phyloP scores from a whole-genome alignment of 2,888 invertebrate species.

The Merodon equestris region DNA sequence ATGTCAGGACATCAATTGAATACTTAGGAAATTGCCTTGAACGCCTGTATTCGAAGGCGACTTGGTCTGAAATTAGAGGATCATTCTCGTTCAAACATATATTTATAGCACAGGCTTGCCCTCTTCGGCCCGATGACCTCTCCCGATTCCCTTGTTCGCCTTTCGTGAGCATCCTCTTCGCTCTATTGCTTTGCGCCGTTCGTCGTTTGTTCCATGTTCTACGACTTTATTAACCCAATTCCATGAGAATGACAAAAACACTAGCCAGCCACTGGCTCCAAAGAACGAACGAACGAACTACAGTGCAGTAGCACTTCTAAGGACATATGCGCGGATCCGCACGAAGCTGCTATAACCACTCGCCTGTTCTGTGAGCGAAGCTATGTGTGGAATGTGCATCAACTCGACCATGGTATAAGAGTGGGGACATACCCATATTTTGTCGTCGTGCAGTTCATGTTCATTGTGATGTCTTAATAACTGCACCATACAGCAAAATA shows the following conservation, averaged over 20 bases:
- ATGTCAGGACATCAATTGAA: slow-evolving; percentile 21
- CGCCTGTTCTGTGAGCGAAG: too few species aligned
- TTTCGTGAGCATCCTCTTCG: slow-evolving; percentile 5
- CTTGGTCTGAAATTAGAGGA: slow-evolving; percentile 33
- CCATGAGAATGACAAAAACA: slow-evolving; percentile 59
- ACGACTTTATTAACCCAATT: slow-evolving; percentile 67
- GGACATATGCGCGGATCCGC: slow-evolving; percentile 2
- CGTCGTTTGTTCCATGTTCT: slow-evolving; percentile 55
- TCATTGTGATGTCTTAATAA: slow-evolving; percentile 63
- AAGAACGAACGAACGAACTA: slow-evolving; percentile 17
- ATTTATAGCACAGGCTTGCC: slow-evolving; percentile 9
- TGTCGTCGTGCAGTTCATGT: slow-evolving; percentile 28
- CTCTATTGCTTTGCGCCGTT: slow-evolving; percentile 25
- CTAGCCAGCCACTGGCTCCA: slow-evolving; percentile 36
- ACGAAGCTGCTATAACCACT: not conserved
- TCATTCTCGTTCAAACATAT: slow-evolving; percentile 10
- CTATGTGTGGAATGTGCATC: too few species aligned
- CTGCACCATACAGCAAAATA: slow-evolving; percentile 27
- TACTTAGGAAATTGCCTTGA: slow-evolving; percentile 39
- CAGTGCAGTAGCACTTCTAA: slow-evolving; percentile 38
- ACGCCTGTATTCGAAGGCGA: not conserved
- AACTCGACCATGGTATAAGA: not conserved
- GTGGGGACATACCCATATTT: slow-evolving; percentile 6
- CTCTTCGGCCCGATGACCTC: slow-evolving; percentile 59
- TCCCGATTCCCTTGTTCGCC: not conserved